Conservation (phyloP, 2,113 vertebrate species). For the Excalfactoria chinensis region DNA sequence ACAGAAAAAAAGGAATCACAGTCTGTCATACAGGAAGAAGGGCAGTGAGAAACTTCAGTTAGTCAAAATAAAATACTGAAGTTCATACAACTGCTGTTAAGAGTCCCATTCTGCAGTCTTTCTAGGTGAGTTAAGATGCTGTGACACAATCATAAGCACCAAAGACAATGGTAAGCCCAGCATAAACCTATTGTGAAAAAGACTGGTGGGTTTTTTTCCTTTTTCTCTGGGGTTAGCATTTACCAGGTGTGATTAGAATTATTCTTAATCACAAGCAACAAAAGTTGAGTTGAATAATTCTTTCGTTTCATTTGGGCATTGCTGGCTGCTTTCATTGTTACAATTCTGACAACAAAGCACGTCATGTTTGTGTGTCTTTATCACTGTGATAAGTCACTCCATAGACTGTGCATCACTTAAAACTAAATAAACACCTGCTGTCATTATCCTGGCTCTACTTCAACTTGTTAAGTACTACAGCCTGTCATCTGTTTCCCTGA, state of each 20-base stretch:
- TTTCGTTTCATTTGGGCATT: not conserved
- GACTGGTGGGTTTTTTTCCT: not conserved
- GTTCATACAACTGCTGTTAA: rapidly evolving
- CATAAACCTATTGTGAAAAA: not conserved
- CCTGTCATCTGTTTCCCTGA: conserved; percentile 42
- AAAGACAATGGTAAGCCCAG: not conserved
- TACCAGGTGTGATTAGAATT: not conserved
- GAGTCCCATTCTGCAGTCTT: rapidly evolving
- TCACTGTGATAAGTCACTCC: not conserved
- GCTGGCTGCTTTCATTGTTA: conserved; percentile 6
- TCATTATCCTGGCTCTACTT: conserved; percentile 45
- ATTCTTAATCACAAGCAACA: not conserved
- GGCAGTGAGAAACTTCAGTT: too few species aligned
- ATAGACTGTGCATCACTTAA: conserved; percentile 22
- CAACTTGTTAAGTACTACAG: conserved; percentile 38
- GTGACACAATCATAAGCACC: rapidly evolving
- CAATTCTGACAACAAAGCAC: not conserved
- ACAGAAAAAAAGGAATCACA: not conserved
- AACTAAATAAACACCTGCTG: conserved; percentile 67
- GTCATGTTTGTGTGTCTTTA: not conserved
- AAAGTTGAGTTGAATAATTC: not conserved
- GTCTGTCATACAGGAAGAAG: too few species aligned
- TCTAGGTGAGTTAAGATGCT: rapidly evolving
- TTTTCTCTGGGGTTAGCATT: not conserved
- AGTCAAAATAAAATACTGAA: too few species aligned